Base-by-base conservation (phyloP, 1,140 invertebrate genomes). In the Pseudobourletiella spinata region DNA sequence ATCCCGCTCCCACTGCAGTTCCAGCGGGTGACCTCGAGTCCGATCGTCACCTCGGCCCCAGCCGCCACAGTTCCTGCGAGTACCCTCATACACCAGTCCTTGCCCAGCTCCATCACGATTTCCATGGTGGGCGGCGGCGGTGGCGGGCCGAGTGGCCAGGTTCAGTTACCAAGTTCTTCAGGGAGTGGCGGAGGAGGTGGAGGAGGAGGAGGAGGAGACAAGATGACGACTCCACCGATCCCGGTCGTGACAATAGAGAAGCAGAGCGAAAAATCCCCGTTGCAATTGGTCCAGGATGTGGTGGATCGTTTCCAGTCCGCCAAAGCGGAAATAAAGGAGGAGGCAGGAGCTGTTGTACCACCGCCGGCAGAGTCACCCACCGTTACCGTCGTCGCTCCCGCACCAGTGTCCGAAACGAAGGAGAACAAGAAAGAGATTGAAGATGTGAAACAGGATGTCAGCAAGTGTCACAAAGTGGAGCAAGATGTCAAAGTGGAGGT, bases 201-300 rank as follows among this genome's bases (percentile, higher is more conserved):
- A 14, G n/a, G n/a, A n/a, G n/a, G n/a, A n/a, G n/a, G n/a, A n/a
- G n/a, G n/a, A n/a, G n/a, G n/a, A n/a, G n/a, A n/a, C n/a, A n/a
- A n/a, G n/a, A n/a, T n/a, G n/a, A n/a, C n/a, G n/a, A n/a, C n/a
- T n/a, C n/a, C n/a, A n/a, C n/a, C n/a, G n/a, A n/a, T n/a, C n/a
- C n/a, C n/a, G n/a, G n/a, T n/a, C n/a, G n/a, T n/a, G n/a, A n/a
- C n/a, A n/a, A 57, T 57, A 14, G 14, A 55, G 6, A 35, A 35
- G 15, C n/a, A 44, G 18, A 57, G 57, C 18, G 64, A 65, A 28
- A 70, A 70, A 39, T 70, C 64, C 0, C 68, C 68, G n/a, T 44
- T 70, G n/a, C 63, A 70, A 54, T 44, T 65, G 16, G 68, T 66
- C 6, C 63, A 70, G 51, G 68, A 70, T 56, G 65, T 70, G 6